These are phyloP conservation scores for Bombus terrestris DNA, from an alignment of 1,140 invertebrate genomes.

Conservation along the genomic window DNA sequence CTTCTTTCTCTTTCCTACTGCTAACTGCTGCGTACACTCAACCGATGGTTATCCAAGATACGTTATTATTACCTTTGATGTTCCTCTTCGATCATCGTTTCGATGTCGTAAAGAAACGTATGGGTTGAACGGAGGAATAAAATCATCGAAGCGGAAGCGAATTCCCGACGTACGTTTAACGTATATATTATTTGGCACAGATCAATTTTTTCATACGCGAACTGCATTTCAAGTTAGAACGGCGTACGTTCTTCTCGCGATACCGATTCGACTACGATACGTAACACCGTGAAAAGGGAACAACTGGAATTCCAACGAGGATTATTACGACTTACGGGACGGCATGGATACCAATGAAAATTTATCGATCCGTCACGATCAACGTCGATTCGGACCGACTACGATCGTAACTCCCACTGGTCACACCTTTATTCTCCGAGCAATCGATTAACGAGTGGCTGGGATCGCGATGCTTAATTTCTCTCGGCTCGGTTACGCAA, in stretches of 20 bases:
- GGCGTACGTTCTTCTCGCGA: neutral
- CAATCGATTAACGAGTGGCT: neutral
- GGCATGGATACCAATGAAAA: neutral
- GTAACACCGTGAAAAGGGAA: neutral
- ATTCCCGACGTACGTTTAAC: neutral
- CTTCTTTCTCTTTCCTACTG: constrained; percentile 45
- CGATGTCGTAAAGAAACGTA: constrained; percentile 14
- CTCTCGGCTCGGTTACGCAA: neutral
- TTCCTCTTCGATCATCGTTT: constrained; percentile 37
- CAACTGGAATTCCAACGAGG: constrained; percentile 8
- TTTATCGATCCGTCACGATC: constrained; percentile 37
- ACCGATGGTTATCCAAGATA: constrained; percentile 33
- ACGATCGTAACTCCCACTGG: neutral
- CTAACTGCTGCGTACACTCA: neutral
- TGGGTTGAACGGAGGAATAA: neutral
- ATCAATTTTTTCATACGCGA: neutral
- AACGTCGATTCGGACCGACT: neutral
- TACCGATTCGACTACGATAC: neutral
- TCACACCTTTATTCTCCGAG: constrained; percentile 11
- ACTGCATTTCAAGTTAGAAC: neutral
- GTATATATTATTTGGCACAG: neutral
- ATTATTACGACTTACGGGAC: constrained; percentile 11
- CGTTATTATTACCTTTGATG: neutral
- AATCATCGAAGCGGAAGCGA: neutral
- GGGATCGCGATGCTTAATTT: neutral